Percentiles rank a stretch among this genome's conserved stretches.
Conservation (phyloP, 2,888 invertebrate genomes). For the Pollenia labialis region DNA sequence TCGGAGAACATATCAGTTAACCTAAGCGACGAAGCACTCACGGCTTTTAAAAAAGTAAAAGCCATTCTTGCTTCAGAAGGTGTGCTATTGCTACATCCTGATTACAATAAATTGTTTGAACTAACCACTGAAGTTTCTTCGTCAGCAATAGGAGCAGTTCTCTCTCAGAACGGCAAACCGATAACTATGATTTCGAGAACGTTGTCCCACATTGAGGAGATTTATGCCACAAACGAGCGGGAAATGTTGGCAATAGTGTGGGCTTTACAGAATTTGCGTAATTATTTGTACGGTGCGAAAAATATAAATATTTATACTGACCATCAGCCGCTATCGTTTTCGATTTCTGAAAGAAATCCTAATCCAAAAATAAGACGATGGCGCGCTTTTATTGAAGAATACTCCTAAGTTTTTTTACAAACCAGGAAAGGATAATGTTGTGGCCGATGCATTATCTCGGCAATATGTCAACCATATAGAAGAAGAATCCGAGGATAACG, state of each 20-base stretch:
- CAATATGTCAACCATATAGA: slow-evolving; percentile 36
- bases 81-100: slow-evolving; percentile 43
- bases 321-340: slow-evolving; percentile 40
- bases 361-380: slow-evolving; percentile 48
- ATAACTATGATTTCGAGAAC: slow-evolving; percentile 20
- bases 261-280: slow-evolving; percentile 37
- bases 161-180: slow-evolving; percentile 3
- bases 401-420: slow-evolving; percentile 44
- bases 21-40: slow-evolving; percentile 13
- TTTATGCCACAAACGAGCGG: too few species aligned
- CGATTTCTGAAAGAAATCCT: slow-evolving; percentile 24
- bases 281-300: slow-evolving; percentile 38
- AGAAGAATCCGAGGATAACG: neutral
- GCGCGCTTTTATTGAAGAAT: slow-evolving; percentile 37
- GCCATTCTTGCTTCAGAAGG: slow-evolving; percentile 55
- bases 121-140: slow-evolving; percentile 64
- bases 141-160: slow-evolving; percentile 40
- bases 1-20: slow-evolving; percentile 10
- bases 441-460: slow-evolving; percentile 37
- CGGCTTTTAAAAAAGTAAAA: slow-evolving; percentile 31
- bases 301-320: slow-evolving; percentile 46
- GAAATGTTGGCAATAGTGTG: slow-evolving; percentile 29
- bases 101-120: slow-evolving; percentile 47
- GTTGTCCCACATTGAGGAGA: slow-evolving; percentile 7
- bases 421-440: slow-evolving; percentile 30